Percentiles rank a stretch among this genome's conserved stretches.
phyloP scores from a whole-genome alignment of 2,888 invertebrate species.

The Chrysomela aeneicollis region DNA sequence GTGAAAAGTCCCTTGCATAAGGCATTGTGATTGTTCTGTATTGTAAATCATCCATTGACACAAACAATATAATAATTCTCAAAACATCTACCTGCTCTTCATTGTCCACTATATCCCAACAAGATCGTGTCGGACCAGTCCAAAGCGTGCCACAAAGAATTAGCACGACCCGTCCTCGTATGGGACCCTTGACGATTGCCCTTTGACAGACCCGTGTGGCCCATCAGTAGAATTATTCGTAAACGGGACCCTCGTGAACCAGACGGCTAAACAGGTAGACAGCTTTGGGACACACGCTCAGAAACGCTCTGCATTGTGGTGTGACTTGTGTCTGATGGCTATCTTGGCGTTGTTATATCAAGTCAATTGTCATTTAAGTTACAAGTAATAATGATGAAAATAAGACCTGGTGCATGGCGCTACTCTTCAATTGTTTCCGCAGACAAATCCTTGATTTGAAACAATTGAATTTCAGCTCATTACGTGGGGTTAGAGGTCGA shows the following conservation, averaged over 20 bases:
- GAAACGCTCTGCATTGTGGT: background rate
- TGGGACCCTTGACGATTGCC: constrained; percentile 34
- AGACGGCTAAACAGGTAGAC: constrained; percentile 25
- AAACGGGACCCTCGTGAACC: constrained; percentile 36
- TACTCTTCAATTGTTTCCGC: no score
- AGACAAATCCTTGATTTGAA: no score
- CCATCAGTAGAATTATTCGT: constrained; percentile 27
- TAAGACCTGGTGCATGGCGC: no score
- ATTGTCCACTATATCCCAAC: background rate
- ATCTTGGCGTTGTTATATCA: background rate
- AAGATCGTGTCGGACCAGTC: background rate
- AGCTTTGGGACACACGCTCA: background rate
- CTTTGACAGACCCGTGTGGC: constrained; percentile 24
- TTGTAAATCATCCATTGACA: no score
- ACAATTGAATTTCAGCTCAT: no score
- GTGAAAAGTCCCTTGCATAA: no score
- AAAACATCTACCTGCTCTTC: background rate
- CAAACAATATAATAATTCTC: no score
- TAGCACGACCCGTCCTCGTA: constrained; percentile 20
- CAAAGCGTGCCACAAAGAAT: constrained; percentile 21
- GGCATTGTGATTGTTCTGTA: no score
- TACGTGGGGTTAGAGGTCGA: no score
- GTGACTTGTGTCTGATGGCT: background rate
- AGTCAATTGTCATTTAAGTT: no score
- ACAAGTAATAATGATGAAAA: no score